Conservation (phyloP, 2,888 invertebrate genomes). For the Conops quadrifasciatus region DNA sequence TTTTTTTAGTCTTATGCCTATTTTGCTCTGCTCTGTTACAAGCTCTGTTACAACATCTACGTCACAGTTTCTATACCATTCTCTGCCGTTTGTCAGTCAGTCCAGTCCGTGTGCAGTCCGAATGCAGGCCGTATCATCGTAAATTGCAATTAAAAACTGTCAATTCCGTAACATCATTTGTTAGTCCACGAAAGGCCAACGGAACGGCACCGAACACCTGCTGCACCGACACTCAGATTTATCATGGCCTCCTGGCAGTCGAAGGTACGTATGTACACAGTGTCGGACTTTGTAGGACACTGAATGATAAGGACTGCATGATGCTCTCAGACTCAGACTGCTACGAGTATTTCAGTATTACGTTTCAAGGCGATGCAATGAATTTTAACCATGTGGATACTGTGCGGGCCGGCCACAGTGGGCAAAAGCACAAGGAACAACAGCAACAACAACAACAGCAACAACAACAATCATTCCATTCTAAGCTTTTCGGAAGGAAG, state of each 20-base stretch:
- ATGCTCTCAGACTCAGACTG: too few species aligned
- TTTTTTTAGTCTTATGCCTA: too few species aligned
- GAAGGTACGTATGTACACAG: background rate
- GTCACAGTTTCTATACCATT: too few species aligned
- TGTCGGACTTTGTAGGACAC: background rate
- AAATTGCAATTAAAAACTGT: slow-evolving; percentile 2
- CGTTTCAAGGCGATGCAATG: too few species aligned
- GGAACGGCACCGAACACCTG: background rate
- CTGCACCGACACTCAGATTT: background rate
- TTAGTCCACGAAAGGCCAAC: background rate
- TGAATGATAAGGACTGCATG: background rate
- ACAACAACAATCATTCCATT: background rate
- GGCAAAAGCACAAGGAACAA: background rate
- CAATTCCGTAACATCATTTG: background rate
- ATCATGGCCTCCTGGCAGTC: background rate
- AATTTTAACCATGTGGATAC: background rate
- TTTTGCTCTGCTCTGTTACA: too few species aligned
- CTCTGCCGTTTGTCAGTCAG: too few species aligned
- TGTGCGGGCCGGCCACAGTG: background rate
- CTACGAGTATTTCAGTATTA: too few species aligned
- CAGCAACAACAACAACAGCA: background rate
- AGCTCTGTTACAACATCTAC: too few species aligned
- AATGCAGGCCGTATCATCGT: too few species aligned
- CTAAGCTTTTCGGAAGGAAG: background rate
- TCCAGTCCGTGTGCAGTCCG: too few species aligned